Percentiles rank a stretch among this genome's conserved stretches.
Conservation (phyloP, 2,888 invertebrate genomes). For the Lithophane socia region DNA sequence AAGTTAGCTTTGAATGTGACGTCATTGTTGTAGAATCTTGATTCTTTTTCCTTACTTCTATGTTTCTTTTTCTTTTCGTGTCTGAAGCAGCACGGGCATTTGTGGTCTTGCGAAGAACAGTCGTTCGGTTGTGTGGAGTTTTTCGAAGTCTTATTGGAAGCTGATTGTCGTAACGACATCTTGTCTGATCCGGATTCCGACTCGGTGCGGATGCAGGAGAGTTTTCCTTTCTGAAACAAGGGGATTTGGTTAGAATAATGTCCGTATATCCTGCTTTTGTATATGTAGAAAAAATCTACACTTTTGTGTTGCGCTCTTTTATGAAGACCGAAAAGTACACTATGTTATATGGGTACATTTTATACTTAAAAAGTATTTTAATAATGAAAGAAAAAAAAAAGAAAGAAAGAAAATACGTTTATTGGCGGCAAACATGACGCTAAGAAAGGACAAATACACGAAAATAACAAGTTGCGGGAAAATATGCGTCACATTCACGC, state of each 20-base stretch:
- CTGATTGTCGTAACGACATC: conserved; percentile 82
- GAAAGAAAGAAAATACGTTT: too few species aligned
- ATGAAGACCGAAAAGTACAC: not conserved
- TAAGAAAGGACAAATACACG: too few species aligned
- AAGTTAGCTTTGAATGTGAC: conserved; percentile 86
- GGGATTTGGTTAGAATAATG: conserved; percentile 3
- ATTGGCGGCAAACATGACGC: too few species aligned
- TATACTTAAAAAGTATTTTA: not conserved
- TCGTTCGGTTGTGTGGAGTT: conserved; percentile 82
- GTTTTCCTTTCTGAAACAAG: conserved; percentile 85
- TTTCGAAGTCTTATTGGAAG: conserved; percentile 83
- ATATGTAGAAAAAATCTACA: not conserved
- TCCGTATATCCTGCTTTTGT: not conserved
- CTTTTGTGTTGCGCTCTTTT: not conserved
- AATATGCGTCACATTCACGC: too few species aligned
- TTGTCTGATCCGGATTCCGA: conserved; percentile 88
- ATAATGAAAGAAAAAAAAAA: not conserved
- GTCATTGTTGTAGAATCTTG: conserved; percentile 83
- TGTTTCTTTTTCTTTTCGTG: conserved; percentile 78
- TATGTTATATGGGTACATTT: not conserved
- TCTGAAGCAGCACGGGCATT: conserved; percentile 86
- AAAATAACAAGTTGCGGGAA: too few species aligned
- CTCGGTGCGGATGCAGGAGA: conserved; percentile 87
- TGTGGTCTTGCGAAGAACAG: conserved; percentile 82
- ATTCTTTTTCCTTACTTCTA: conserved; percentile 82